phyloP scores from a whole-genome alignment of 2,888 invertebrate genomes.

The Brenthis daphne region DNA sequence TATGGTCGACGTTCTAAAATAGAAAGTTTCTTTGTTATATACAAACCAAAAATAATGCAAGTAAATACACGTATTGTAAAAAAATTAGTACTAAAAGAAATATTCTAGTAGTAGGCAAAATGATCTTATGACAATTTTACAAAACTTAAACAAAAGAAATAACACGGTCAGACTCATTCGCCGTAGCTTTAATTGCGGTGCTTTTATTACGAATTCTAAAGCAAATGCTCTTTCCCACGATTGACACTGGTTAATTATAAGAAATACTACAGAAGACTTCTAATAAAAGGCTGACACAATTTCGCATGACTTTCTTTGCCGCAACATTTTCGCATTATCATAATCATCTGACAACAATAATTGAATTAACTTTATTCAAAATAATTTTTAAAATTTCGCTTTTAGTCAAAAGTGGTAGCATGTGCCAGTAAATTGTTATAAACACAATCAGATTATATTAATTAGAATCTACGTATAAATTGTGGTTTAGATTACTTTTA shows the following conservation, averaged over 20 bases:
- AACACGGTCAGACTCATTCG: not conserved
- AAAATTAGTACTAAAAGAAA: not conserved
- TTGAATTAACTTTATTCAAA: no score
- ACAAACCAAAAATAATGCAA: no score
- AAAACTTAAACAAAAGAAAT: not conserved
- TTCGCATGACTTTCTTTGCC: slow-evolving; percentile 18
- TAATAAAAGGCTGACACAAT: slow-evolving; percentile 7
- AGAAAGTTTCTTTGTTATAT: slow-evolving; percentile 19
- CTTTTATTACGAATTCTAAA: slow-evolving; percentile 15
- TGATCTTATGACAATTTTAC: not conserved
- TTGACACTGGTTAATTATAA: slow-evolving; percentile 1
- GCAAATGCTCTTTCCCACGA: slow-evolving; percentile 12
- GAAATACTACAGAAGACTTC: not conserved
- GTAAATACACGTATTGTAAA: not conserved
- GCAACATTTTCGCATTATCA: not conserved
- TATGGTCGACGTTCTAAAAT: slow-evolving; percentile 96
- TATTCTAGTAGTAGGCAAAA: not conserved
- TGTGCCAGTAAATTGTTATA: no score
- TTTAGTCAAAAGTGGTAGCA: not conserved
- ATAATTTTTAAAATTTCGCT: not conserved
- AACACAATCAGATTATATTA: no score
- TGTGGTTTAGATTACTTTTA: no score
- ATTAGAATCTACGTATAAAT: no score
- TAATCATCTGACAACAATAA: no score
- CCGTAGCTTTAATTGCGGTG: not conserved